These are phyloP conservation scores for Archaeoteleia sp. DNA, from an alignment of 2,888 invertebrate species.

Conservation along the genomic window DNA sequence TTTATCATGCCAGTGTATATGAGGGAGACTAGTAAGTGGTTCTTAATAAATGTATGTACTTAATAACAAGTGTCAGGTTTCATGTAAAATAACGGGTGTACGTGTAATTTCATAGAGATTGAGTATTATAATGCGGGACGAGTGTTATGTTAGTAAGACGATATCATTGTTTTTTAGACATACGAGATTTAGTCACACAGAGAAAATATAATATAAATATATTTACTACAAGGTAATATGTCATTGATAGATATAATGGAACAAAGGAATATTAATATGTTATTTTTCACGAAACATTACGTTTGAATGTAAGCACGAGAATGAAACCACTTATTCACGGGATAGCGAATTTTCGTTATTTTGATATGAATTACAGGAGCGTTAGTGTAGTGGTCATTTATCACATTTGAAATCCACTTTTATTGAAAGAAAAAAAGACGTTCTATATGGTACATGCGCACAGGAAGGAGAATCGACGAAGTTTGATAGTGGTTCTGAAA, in stretches of 20 bases:
- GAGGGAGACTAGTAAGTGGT: constrained; percentile 66
- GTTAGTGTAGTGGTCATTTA: constrained; percentile 36
- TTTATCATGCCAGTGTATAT: constrained; percentile 68
- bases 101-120: not conserved
- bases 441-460: constrained; percentile 17
- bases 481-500: constrained; percentile 26
- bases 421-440: constrained; percentile 22
- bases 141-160: no score
- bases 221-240: no score
- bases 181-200: no score
- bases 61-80: constrained; percentile 68
- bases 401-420: constrained; percentile 42
- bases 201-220: no score
- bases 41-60: constrained; percentile 72
- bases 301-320: constrained; percentile 42
- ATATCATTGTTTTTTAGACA: no score
- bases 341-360: constrained; percentile 49
- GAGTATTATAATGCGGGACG: not conserved
- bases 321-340: constrained; percentile 43
- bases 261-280: constrained; percentile 18
- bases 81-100: constrained; percentile 60
- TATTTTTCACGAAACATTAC: constrained; percentile 18
- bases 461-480: not conserved
- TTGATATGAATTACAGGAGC: constrained; percentile 45
- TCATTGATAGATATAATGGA: no score